Evolutionary conservation across 1,140 invertebrate species (phyloP), one percentile per base, ranked within the genome.

Genomic region (Lordiphosa stackelbergi): DNA sequence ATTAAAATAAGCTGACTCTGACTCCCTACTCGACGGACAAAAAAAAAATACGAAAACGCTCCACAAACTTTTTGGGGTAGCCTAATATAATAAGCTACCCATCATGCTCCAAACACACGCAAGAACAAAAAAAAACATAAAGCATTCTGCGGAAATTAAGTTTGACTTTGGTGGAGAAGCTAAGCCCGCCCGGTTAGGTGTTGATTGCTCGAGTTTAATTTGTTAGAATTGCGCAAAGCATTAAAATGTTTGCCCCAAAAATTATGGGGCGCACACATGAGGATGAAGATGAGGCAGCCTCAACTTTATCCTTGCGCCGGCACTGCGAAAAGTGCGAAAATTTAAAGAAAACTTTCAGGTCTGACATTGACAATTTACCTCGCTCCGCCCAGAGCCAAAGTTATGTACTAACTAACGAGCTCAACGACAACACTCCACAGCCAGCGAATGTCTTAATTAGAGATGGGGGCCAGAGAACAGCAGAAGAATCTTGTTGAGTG

Each of bases 401-500:
- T 81, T 84, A 83, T 83, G 69, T 83, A 83, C 72, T 83, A 83
- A 83, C 77, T 83, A 83, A 83, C 77, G 78, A 83, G 77, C 77
- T 83, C 77, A 83, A 83, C 77, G 77, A 83, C 77, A 83, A 83
- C 77, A 83, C 77, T 83, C 77, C 69, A 83, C 65, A 53, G 37
- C 37, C 65, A 60, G 57, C 69, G 77, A 83, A 83, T 83, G 77
- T 73, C 77, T 83, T 83, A 83, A 83, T 83, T 83, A 83, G 77
- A 52, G 56, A 24, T 66, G 52, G 65, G 28, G 43, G 40, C 45
- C 11, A 12, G 37, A 22, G 13, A 9, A 28, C 10, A 22, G 9
- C 46, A 13, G 12, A 9, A 37, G 47, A 6, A 51, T 13, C 38
- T 49, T 54, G 58, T 63, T 75, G 74, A 81, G 74, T 71, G 65